These are phyloP conservation scores for Heliconius hortense DNA, from an alignment of 2,888 invertebrate genomes.

Conservation along the genomic window DNA sequence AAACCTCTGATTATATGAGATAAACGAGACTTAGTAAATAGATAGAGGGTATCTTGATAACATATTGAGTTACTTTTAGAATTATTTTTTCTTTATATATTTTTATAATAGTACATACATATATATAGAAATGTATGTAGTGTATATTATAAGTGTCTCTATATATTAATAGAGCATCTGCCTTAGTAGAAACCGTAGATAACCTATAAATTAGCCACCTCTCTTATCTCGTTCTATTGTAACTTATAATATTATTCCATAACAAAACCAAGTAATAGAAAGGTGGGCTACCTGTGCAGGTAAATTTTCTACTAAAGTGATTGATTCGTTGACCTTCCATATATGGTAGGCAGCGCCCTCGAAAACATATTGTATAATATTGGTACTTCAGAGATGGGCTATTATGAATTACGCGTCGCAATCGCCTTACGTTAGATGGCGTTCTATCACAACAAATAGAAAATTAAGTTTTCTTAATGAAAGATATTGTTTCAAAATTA, in stretches of 20 bases:
- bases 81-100: no score
- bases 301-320: not conserved
- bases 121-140: no score
- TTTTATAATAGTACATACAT: no score
- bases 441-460: conserved; percentile 3
- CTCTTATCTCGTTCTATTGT: not conserved
- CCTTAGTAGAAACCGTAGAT: not conserved
- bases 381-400: conserved; percentile 21
- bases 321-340: not conserved
- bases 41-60: not conserved
- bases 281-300: not conserved
- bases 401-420: conserved; percentile 28
- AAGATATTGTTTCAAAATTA: no score
- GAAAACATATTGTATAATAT: conserved; percentile 14
- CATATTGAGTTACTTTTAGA: no score
- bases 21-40: conserved; percentile 1
- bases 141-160: no score
- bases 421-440: conserved; percentile 36
- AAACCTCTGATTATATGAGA: conserved; percentile 18
- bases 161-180: no score
- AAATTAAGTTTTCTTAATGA: not conserved
- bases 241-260: not conserved
- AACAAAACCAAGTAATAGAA: not conserved
- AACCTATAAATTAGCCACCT: not conserved
- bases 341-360: conserved; percentile 39